phyloP scores from a whole-genome alignment of 2,797 vertebrate species.

The Rhinella marina region DNA sequence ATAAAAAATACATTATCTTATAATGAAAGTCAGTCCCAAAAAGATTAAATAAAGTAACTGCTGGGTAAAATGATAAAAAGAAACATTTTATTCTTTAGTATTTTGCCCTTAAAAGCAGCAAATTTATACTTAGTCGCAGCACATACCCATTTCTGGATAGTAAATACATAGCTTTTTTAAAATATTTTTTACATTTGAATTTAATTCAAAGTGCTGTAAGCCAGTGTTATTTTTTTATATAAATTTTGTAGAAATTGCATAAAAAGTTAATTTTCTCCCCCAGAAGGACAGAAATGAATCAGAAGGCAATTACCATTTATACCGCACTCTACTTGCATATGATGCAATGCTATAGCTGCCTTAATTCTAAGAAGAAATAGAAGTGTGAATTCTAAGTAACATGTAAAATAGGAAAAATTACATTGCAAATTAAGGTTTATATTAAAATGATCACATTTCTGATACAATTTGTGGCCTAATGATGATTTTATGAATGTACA shows the following conservation, averaged over 20 bases:
- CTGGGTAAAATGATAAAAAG: neutral
- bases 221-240: neutral
- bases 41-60: neutral
- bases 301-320: neutral
- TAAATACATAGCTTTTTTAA: neutral
- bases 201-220: neutral
- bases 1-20: constrained; percentile 11
- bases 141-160: neutral
- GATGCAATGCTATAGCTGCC: neutral
- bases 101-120: neutral
- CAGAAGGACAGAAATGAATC: neutral
- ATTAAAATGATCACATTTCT: neutral
- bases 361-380: neutral
- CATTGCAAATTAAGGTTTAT: neutral
- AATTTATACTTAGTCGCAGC: neutral
- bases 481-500: too few relatives aligned
- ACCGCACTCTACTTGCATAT: neutral
- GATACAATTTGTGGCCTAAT: too few relatives aligned
- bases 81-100: neutral
- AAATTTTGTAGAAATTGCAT: neutral
- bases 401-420: neutral
- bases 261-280: neutral
- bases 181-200: neutral
- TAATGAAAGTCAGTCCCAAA: neutral
- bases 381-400: neutral